Conservation (phyloP, 2,797 vertebrate species). For the Lacerta agilis region DNA sequence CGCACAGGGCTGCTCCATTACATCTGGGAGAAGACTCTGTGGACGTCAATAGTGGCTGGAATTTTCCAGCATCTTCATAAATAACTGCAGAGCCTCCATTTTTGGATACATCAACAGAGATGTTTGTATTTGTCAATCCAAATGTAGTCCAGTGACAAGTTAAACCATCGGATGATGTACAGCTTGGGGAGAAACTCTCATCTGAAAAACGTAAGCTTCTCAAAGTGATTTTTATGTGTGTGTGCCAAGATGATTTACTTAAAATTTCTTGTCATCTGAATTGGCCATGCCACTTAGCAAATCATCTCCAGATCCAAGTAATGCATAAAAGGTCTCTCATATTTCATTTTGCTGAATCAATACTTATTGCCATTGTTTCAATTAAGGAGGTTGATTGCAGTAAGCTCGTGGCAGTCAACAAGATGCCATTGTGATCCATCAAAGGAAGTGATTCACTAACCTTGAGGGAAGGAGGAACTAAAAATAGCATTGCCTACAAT, state of each 20-base stretch:
- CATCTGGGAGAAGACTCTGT: not conserved
- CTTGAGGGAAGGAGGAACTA: slow-evolving; percentile 1
- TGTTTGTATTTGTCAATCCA: not conserved
- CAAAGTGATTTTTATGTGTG: not conserved
- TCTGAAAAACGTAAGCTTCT: not conserved
- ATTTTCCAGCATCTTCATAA: slow-evolving; percentile 6
- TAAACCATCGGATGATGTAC: not conserved
- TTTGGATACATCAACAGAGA: slow-evolving; percentile 1
- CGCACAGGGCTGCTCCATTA: not conserved
- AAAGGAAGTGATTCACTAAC: slow-evolving; percentile 8
- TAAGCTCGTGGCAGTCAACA: not conserved
- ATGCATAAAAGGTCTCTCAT: not conserved
- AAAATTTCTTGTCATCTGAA: not conserved
- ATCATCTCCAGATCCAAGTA: not conserved
- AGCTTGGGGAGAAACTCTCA: not conserved
- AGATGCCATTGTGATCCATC: slow-evolving; percentile 25
- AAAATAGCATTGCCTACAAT: not conserved
- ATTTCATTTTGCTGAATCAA: not conserved
- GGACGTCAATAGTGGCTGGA: not conserved
- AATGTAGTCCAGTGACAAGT: not conserved
- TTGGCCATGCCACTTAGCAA: slow-evolving; percentile 1
- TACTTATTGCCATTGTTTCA: slow-evolving; percentile 6
- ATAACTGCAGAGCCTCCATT: not conserved
- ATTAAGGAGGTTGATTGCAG: slow-evolving; percentile 9
- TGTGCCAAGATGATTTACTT: not conserved